phyloP scores from a whole-genome alignment of 2,888 invertebrate species.

The Apamea crenata region DNA sequence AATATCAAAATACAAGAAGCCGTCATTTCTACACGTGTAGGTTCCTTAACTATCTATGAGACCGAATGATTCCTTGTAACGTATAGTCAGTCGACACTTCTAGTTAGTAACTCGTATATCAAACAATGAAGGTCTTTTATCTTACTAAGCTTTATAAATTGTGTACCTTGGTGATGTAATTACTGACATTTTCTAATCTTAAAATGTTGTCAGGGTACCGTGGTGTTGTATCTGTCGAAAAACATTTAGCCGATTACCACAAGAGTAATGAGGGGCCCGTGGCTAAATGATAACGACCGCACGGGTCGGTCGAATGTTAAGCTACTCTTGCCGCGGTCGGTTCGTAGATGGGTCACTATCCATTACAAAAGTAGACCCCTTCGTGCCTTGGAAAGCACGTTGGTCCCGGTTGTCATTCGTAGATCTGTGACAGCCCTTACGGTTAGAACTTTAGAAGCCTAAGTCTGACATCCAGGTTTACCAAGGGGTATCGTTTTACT shows the following conservation, averaged over 20 bases:
- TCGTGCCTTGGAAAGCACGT: background rate
- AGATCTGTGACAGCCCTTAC: background rate
- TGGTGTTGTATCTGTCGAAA: background rate
- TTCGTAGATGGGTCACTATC: background rate
- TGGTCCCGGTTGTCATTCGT: background rate
- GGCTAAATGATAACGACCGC: background rate
- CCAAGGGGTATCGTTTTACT: background rate
- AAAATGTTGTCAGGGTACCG: background rate
- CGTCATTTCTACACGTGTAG: conserved; percentile 14
- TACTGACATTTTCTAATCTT: background rate
- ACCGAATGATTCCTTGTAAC: background rate
- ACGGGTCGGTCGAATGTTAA: background rate
- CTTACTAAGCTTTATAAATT: background rate
- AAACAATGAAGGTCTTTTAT: background rate
- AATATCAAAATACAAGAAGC: conserved; percentile 10
- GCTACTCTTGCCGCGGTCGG: background rate
- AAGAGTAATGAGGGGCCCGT: background rate
- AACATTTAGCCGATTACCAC: background rate
- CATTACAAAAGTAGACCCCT: background rate
- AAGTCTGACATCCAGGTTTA: background rate
- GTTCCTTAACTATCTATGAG: background rate
- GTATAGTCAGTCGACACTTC: background rate
- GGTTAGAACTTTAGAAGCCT: background rate
- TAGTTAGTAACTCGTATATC: background rate
- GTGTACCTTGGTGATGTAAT: background rate